phyloP scores from a whole-genome alignment of 2,113 vertebrate genomes.

The Xenopus tropicalis region DNA sequence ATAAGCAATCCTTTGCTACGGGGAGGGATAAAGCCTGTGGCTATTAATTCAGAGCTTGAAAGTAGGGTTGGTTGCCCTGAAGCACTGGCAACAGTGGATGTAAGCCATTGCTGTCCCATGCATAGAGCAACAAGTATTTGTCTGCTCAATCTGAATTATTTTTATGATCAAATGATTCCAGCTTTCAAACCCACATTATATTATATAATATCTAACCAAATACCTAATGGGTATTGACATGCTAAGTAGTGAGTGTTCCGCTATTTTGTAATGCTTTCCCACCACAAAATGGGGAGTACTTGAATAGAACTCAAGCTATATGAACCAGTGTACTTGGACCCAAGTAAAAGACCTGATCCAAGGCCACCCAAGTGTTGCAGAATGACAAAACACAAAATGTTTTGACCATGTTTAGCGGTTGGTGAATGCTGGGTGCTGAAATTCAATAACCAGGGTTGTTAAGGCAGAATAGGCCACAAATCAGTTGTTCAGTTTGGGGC shows the following conservation, averaged over 20 bases:
- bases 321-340: conserved; percentile 42
- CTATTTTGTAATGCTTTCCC: not conserved
- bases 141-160: no score
- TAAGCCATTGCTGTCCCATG: not conserved
- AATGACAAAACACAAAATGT: no score
- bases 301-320: conserved; percentile 49
- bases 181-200: not conserved
- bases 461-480: no score
- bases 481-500: no score
- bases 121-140: no score
- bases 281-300: conserved; percentile 2
- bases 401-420: no score
- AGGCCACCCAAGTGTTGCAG: no score
- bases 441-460: no score
- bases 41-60: conserved; percentile 24
- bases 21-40: not conserved
- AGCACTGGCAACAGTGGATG: no score
- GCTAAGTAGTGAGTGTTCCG: not conserved
- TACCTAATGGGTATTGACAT: not conserved
- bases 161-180: no score
- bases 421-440: no score
- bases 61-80: not conserved
- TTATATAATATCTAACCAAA: not conserved
- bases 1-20: not conserved
- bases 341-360: no score